phyloP scores from a whole-genome alignment of 2,888 invertebrate genomes.

The Didymodactylos carnosus region DNA sequence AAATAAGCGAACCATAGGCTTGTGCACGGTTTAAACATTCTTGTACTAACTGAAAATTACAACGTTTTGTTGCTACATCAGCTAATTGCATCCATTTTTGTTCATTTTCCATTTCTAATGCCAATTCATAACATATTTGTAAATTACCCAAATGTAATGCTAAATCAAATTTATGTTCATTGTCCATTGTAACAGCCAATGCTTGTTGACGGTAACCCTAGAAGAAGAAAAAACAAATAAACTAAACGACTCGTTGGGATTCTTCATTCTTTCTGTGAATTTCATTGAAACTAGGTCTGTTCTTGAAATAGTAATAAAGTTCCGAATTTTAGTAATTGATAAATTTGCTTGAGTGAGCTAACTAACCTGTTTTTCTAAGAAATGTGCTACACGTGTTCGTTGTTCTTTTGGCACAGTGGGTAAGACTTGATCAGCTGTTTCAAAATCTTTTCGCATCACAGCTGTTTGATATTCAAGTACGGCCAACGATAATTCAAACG shows the following conservation, averaged over 20 bases:
- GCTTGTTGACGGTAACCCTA: constrained; percentile 92
- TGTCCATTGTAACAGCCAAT: constrained; percentile 81
- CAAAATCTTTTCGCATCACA: constrained; percentile 92
- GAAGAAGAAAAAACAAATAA: neutral
- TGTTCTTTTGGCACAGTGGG: constrained; percentile 89
- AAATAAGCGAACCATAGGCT: constrained; percentile 46
- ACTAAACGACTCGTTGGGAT: no score
- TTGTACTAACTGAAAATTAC: constrained; percentile 63
- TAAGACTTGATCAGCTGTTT: constrained; percentile 65
- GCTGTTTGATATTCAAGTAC: constrained; percentile 97
- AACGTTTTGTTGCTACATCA: constrained; percentile 56
- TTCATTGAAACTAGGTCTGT: neutral
- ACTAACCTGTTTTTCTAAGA: constrained; percentile 72
- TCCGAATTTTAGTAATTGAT: no score
- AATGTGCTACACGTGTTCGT: constrained; percentile 87
- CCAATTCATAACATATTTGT: constrained; percentile 57
- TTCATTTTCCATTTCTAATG: constrained; percentile 51
- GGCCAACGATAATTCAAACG: constrained; percentile 61
- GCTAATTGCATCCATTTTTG: constrained; percentile 87
- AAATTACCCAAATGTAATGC: constrained; percentile 73
- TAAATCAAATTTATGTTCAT: constrained; percentile 89
- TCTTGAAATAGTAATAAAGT: neutral
- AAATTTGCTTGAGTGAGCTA: no score
- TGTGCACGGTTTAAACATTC: constrained; percentile 79
- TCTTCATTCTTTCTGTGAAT: no score